phyloP scores from a whole-genome alignment of 2,888 invertebrate genomes.

The Schrankia costaestrigalis region DNA sequence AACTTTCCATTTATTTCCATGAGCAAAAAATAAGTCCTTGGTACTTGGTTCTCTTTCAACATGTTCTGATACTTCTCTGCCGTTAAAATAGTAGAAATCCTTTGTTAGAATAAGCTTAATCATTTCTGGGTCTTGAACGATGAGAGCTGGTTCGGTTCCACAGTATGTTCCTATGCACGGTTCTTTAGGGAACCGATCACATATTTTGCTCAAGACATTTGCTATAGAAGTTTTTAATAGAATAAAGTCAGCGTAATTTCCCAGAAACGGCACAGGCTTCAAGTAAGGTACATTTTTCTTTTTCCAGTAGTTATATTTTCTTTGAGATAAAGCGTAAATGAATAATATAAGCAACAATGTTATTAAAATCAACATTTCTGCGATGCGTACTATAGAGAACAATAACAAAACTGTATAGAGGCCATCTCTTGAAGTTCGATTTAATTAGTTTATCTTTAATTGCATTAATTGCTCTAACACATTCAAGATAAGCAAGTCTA shows the following conservation, averaged over 20 bases:
- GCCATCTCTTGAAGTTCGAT: too few relatives aligned
- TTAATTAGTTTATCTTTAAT: too few relatives aligned
- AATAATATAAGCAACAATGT: constrained; percentile 1
- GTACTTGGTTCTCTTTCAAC: constrained; percentile 8
- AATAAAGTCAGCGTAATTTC: constrained; percentile 22
- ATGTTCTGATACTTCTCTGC: constrained; percentile 21
- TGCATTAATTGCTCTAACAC: too few relatives aligned
- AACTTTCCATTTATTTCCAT: constrained; percentile 24
- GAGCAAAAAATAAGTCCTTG: constrained; percentile 8
- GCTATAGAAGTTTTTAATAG: constrained; percentile 13
- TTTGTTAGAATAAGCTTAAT: constrained; percentile 25
- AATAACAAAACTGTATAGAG: too few relatives aligned
- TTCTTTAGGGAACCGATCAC: constrained; percentile 21
- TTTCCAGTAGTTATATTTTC: constrained; percentile 24
- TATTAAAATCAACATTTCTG: constrained; percentile 1
- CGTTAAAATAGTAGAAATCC: constrained; percentile 30
- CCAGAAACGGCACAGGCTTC: constrained; percentile 22
- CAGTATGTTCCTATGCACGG: constrained; percentile 27
- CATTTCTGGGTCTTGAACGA: constrained; percentile 27
- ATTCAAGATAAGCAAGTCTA: too few relatives aligned
- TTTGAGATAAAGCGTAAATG: constrained; percentile 5
- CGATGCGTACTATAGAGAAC: too few relatives aligned
- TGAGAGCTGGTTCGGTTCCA: constrained; percentile 26
- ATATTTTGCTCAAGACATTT: constrained; percentile 14
- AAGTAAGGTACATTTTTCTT: constrained; percentile 21